Evolutionary conservation across 2,113 vertebrate species (phyloP).

Genomic region (Pygoscelis antarcticus): DNA sequence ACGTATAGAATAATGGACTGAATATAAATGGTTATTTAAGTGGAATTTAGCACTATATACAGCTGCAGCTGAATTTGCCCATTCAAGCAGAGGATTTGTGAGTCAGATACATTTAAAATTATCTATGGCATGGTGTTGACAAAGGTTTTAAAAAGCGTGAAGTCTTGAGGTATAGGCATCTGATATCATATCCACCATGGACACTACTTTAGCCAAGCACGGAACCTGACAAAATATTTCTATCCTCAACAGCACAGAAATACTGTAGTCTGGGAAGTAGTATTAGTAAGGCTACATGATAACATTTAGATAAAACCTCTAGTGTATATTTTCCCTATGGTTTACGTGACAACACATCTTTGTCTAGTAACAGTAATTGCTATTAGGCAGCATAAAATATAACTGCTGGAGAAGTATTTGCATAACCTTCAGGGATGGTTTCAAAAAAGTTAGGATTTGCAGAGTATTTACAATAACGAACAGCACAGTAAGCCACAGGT

Average conservation of each 20-base stretch:
- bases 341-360: not conserved
- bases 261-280: not conserved
- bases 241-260: not conserved
- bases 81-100: not conserved
- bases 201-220: not conserved
- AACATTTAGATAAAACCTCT: not conserved
- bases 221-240: not conserved
- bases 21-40: not conserved
- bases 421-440: not conserved
- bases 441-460: not conserved
- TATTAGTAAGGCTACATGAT: not conserved
- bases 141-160: not conserved
- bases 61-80: not conserved
- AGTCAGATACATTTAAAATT: not conserved
- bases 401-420: not conserved
- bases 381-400: not conserved
- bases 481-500: not conserved
- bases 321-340: not conserved
- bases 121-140: not conserved
- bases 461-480: not conserved
- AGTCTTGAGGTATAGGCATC: not conserved
- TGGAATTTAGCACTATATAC: not conserved
- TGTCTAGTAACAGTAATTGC: not conserved
- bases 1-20: not conserved
- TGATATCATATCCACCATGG: not conserved